Percentiles rank a stretch among this genome's conserved stretches.
phyloP scores from a whole-genome alignment of 2,797 vertebrate genomes.

The Brachyalestes nurse region DNA sequence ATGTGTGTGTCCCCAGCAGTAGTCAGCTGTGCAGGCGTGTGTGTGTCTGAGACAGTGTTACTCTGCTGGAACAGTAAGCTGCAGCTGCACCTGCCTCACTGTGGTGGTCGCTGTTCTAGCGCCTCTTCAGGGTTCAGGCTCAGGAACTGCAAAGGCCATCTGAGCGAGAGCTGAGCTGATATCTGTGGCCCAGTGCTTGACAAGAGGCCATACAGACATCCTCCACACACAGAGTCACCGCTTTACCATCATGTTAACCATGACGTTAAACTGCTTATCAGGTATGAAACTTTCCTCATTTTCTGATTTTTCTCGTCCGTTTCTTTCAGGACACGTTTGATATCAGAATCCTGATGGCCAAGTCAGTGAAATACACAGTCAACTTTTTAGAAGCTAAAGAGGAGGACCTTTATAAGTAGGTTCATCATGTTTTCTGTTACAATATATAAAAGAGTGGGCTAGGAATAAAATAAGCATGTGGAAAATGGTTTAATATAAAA shows the following conservation, averaged over 20 bases:
- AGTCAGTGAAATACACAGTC: constrained; percentile 96
- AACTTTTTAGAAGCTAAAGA: constrained; percentile 98
- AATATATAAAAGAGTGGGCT: too few relatives aligned
- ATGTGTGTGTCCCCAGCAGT: constrained; percentile 19
- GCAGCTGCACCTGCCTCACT: constrained; percentile 8
- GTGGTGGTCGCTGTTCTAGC: constrained; percentile 5
- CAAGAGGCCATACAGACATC: constrained; percentile 40
- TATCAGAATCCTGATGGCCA: constrained; percentile 96
- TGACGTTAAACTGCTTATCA: background rate
- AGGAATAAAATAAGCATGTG: too few relatives aligned
- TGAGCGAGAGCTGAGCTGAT: constrained; percentile 42
- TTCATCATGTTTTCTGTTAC: background rate
- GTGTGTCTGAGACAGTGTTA: constrained; percentile 34
- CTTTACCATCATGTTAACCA: background rate
- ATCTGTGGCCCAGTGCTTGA: constrained; percentile 35
- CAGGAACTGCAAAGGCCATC: constrained; percentile 16
- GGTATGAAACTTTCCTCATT: background rate
- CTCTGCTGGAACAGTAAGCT: constrained; percentile 41
- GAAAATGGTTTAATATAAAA: too few relatives aligned
- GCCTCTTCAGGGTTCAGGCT: constrained; percentile 14
- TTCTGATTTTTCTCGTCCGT: background rate
- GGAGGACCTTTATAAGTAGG: constrained; percentile 93
- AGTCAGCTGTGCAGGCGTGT: constrained; percentile 31
- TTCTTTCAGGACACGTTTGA: constrained; percentile 90
- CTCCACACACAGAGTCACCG: too few relatives aligned